Percentiles rank a stretch among this genome's conserved stretches.
phyloP scores from a whole-genome alignment of 2,113 vertebrate species.

The Todiramphus chloris region DNA sequence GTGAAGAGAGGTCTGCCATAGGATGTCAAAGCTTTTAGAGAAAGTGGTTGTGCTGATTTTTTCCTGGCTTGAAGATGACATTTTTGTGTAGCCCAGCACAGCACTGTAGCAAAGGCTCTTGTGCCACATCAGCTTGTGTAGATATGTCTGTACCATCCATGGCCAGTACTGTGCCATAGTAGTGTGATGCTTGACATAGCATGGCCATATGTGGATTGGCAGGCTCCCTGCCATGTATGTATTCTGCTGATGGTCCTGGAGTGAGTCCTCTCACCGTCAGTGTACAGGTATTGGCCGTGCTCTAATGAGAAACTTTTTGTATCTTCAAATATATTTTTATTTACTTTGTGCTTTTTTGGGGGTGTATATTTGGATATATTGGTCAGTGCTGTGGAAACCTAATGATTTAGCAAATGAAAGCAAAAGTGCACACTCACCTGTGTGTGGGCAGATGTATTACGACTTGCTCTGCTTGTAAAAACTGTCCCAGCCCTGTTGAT shows the following conservation, averaged over 20 bases:
- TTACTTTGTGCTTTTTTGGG: background rate
- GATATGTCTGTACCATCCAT: fast-evolving
- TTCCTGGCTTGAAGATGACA: background rate
- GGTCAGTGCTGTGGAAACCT: background rate
- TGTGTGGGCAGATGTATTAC: background rate
- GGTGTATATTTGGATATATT: background rate
- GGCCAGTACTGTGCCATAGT: background rate
- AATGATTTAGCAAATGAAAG: background rate
- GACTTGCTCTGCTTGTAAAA: background rate
- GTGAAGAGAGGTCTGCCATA: background rate
- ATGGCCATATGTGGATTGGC: background rate
- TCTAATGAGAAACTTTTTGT: background rate
- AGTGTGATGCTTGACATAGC: fast-evolving
- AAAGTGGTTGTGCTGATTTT: background rate
- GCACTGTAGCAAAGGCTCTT: background rate
- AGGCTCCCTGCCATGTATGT: fast-evolving
- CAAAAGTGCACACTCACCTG: fast-evolving
- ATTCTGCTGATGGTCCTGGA: background rate
- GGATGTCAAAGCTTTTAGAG: background rate
- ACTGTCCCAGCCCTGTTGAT: background rate
- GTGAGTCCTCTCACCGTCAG: background rate
- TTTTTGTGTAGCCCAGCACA: background rate
- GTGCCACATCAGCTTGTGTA: background rate
- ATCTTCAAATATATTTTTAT: background rate
- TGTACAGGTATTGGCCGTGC: background rate